A percentile compares a stretch with the other conserved stretches of the same genome.
These are phyloP conservation scores for Ischnus inquisitorius DNA, from an alignment of 2,888 invertebrate species.

Conservation along the genomic window DNA sequence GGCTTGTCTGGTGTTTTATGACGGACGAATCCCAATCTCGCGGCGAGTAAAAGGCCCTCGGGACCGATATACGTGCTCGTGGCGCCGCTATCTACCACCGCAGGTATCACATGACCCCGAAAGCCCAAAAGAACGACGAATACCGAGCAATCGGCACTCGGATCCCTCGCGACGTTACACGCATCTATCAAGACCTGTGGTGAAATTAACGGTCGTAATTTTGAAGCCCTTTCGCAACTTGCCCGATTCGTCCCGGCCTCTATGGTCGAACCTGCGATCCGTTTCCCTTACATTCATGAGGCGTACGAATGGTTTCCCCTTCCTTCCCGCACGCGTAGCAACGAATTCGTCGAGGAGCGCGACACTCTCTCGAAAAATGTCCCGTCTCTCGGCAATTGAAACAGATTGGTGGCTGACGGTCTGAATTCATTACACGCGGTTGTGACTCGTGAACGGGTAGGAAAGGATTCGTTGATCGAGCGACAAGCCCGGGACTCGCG, in stretches of 20 bases:
- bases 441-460: background rate
- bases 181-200: too few relatives aligned
- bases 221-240: background rate
- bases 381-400: slow-evolving; percentile 19
- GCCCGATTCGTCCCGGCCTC: background rate
- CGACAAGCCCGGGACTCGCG: too few relatives aligned
- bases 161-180: background rate
- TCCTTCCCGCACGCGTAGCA: slow-evolving; percentile 38
- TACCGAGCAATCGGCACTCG: background rate
- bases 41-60: background rate
- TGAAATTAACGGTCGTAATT: background rate
- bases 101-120: background rate
- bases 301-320: background rate
- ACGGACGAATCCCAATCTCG: slow-evolving; percentile 3
- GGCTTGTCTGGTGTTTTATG: background rate
- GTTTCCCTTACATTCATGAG: slow-evolving; percentile 29
- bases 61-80: slow-evolving; percentile 4
- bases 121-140: background rate
- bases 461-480: slow-evolving; percentile 11
- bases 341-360: background rate
- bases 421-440: too few relatives aligned
- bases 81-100: background rate
- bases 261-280: too few relatives aligned
- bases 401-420: background rate
- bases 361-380: slow-evolving; percentile 10